A percentile compares a stretch with the other conserved stretches of the same genome.
Evolutionary conservation across 2,113 vertebrate genomes (phyloP).

Genomic region (Clarias magur): DNA sequence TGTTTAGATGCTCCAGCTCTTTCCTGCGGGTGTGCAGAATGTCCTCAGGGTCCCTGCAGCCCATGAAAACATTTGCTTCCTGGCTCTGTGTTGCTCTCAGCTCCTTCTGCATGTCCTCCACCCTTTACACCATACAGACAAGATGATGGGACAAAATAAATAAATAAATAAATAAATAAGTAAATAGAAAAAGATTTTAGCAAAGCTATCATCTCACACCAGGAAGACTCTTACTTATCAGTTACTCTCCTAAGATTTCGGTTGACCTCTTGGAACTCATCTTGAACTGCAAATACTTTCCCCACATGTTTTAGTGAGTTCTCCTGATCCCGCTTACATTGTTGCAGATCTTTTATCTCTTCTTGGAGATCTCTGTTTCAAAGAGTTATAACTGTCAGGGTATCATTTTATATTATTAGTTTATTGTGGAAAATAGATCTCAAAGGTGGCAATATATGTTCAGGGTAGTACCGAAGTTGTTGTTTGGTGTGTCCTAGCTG

Average conservation of each 20-base stretch:
- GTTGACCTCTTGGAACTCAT: conserved; percentile 75
- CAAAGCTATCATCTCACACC: not conserved
- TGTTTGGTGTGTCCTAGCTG: conserved; percentile 75
- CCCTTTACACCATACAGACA: conserved; percentile 60
- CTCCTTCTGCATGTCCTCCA: conserved; percentile 76
- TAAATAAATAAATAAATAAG: too few relatives aligned
- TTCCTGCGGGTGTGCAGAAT: conserved; percentile 69
- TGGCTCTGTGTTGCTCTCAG: conserved; percentile 65
- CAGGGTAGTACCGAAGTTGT: conserved; percentile 74
- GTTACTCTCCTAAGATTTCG: conserved; percentile 71
- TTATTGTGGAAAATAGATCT: not conserved
- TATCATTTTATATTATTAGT: too few relatives aligned
- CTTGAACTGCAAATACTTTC: conserved; percentile 69
- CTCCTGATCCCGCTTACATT: conserved; percentile 72
- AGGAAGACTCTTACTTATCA: conserved; percentile 65
- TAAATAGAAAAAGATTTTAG: not conserved
- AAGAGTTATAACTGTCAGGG: not conserved
- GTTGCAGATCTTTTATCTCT: conserved; percentile 68
- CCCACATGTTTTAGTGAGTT: conserved; percentile 73
- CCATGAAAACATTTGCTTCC: conserved; percentile 69
- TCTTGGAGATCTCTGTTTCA: conserved; percentile 72
- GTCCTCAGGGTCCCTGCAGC: conserved; percentile 72
- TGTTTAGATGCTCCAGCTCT: conserved; percentile 71
- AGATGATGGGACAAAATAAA: not conserved
- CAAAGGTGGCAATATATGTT: not conserved